A percentile compares a stretch with the other conserved stretches of the same genome.
Conservation (phyloP, 2,888 invertebrate species). For the Chymomyza fuscimana region DNA sequence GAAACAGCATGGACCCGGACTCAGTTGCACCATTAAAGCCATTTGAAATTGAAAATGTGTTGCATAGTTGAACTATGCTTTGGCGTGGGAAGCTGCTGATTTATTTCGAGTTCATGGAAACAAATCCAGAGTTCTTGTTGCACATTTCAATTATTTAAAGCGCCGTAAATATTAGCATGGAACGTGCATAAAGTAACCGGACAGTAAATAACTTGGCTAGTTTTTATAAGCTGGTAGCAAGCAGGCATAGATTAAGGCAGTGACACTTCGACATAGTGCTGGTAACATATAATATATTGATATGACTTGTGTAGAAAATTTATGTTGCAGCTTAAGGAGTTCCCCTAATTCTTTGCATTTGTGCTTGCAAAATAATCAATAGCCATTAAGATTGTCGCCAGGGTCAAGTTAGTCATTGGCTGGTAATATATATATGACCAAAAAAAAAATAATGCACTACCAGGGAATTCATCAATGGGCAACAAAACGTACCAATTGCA, state of each 20-base stretch:
- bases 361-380: not conserved
- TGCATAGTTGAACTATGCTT: constrained; percentile 44
- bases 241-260: not conserved
- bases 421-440: not conserved
- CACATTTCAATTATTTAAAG: constrained; percentile 10
- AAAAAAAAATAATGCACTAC: not conserved
- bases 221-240: not conserved
- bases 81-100: constrained; percentile 52
- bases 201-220: constrained; percentile 1
- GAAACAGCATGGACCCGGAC: constrained; percentile 78
- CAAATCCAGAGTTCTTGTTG: not conserved
- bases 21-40: constrained; percentile 78
- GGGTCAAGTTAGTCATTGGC: not conserved
- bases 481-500: constrained; percentile 20
- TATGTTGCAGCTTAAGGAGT: not conserved
- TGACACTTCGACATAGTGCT: not conserved
- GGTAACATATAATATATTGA: not conserved
- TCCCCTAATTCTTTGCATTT: no score
- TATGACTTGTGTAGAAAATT: not conserved
- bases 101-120: constrained; percentile 51
- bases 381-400: not conserved
- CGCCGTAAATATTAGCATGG: constrained; percentile 10
- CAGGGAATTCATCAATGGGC: constrained; percentile 25
- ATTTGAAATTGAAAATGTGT: not conserved
- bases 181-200: not conserved